Evolutionary conservation across 1,140 invertebrate species (phyloP), one percentile per base, ranked within the genome.

Genomic region (Drosophila rufa): DNA sequence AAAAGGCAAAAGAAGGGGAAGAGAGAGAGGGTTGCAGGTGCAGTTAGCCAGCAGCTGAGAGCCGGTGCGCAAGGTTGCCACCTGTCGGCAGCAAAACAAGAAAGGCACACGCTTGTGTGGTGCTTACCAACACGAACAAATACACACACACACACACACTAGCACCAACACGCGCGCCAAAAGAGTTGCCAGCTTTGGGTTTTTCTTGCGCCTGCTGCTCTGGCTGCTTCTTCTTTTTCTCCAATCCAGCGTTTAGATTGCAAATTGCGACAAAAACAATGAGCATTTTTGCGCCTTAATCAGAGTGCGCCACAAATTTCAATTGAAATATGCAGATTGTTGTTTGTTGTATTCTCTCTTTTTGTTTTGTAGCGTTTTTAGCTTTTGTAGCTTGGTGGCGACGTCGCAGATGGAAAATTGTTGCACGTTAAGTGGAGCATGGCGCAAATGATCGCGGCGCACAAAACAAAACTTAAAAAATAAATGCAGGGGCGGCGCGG

Each of bases 401-500:
- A 50, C 43, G 59, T 50, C 43, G 58, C 33, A 71, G 64, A 50
- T 80, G 76, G 57, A 78, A 89, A 73, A 83, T 80, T 75, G 83
- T 84, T 89, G 77, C 84, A 89, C 84, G 74, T 79, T 89, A 89
- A 89, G 85, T 89, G 80, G 84, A 81, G 85, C 84, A 79, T 84
- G 80, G 83, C 81, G 61, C 53, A 75, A 69, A 83, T 66, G 53
- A 73, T 60, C 46, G 66, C 56, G 58, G 56, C 75, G 65, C 62
- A 81, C 74, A 71, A 66, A 56, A 78, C 48, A 73, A 58, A 75
- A 64, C 68, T 89, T 74, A 65, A 70, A 87, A 56, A 84, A 78
- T 80, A 80, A 80, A 75, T 46, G 57, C 27, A 66, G 60, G 30
- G 60, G 76, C 55, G 58, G 58, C 62, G 45, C 36, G 55, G 55